Evolutionary conservation across 2,113 vertebrate species (phyloP), one percentile per base, ranked within the genome.

Genomic region (Tinamus guttatus): DNA sequence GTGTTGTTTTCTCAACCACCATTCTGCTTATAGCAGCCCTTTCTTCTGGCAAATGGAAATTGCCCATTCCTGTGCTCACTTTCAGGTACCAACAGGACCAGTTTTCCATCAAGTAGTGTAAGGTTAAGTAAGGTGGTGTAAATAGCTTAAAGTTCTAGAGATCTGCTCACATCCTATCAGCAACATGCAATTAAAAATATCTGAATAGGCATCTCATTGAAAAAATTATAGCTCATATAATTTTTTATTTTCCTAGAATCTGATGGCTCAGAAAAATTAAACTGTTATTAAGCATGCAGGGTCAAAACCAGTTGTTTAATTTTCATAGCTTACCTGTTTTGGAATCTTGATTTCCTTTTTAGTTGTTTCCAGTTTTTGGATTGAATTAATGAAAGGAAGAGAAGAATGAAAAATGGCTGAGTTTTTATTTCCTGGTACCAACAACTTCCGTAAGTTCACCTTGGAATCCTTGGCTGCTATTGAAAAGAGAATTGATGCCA

Each of bases 321-420:
- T 87, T 86, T 83, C 34, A 24, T 30, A 38, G 20, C 8, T 69
- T 60, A 17, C 6, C 18, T 25, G 1, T 49, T 95, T 73, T 18
- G 47, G 13, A 51, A 28, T 5, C 13, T 67, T 86, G 17, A 76
- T 69, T 91, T 68, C 27, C 43, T 45, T 80, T 86, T 58, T 71
- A 7, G 30, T 67, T 89, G 18, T 81, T 81, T 93, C 80, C 90
- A 6, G 81, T 95, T 56, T 67, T 52, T 98, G 98, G 97, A 92
- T 98, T 98, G 97, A 96, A 88, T 93, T 86, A 97, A 95, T 97
- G 90, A 97, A 80, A 97, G 95, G 94, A 98, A 95, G 69, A 98
- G 97, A 98, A 98, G 98, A 98, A 99, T 98, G 98, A 99, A 98
- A 99, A 99, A 99, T 99, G 99, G 99, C 98, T 92, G 95, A 99